phyloP scores from a whole-genome alignment of 2,888 invertebrate species.

The Leucania comma region DNA sequence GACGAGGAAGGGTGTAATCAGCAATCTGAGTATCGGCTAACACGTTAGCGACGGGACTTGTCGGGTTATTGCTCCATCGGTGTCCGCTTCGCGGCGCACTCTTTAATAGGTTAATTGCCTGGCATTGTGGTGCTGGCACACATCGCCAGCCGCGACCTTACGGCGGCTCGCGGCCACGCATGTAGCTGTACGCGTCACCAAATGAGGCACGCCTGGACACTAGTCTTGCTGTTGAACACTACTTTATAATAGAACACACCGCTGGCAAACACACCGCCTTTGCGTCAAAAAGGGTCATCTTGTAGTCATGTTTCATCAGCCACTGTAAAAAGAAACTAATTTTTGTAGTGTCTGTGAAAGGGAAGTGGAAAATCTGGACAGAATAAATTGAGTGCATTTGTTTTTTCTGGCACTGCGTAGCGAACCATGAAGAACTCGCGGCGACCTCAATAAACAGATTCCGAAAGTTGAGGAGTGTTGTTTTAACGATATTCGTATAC shows the following conservation, averaged over 20 bases:
- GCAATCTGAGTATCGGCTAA: constrained; percentile 71
- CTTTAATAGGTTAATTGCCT: constrained; percentile 90
- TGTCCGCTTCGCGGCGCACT: constrained; percentile 81
- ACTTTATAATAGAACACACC: constrained; percentile 53
- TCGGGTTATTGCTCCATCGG: constrained; percentile 84
- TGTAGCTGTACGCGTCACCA: constrained; percentile 83
- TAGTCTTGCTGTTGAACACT: constrained; percentile 58
- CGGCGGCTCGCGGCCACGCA: constrained; percentile 86
- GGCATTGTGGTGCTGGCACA: constrained; percentile 89
- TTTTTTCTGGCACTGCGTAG: constrained; percentile 72
- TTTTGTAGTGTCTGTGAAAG: constrained; percentile 55
- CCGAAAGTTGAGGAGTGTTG: constrained; percentile 54
- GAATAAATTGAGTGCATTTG: constrained; percentile 70
- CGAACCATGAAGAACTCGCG: constrained; percentile 75
- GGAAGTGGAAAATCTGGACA: constrained; percentile 62
- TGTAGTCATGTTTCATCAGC: constrained; percentile 46
- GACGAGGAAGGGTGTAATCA: constrained; percentile 30
- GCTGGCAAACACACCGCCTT: constrained; percentile 45
- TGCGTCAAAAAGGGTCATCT: constrained; percentile 46
- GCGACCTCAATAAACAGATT: constrained; percentile 76
- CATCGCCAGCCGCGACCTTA: constrained; percentile 88
- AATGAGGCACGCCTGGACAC: constrained; percentile 76
- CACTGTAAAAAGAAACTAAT: constrained; percentile 45
- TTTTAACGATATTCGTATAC: constrained; percentile 48
- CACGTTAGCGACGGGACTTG: constrained; percentile 77